These are phyloP conservation scores for Trachelus stipa DNA, from an alignment of 2,888 invertebrate species.

Conservation along the genomic window DNA sequence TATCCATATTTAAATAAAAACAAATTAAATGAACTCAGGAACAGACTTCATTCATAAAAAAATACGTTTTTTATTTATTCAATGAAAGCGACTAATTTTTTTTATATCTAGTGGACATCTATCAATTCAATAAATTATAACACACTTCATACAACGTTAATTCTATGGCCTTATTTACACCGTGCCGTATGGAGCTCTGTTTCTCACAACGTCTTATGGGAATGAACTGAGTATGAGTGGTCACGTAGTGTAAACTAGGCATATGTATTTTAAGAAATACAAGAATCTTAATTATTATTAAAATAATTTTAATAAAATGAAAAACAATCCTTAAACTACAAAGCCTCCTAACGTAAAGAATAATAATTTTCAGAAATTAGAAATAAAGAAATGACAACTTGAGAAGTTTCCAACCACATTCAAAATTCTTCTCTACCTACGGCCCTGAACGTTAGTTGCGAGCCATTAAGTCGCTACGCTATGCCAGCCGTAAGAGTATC, in stretches of 20 bases:
- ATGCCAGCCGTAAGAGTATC: conserved; percentile 45
- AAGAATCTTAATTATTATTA: not conserved
- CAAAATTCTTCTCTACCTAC: conserved; percentile 18
- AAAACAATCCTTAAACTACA: not conserved
- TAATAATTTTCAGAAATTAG: not conserved
- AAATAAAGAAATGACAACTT: not conserved
- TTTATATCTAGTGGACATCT: not conserved
- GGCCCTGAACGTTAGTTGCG: conserved; percentile 53
- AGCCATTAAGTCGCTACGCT: conserved; percentile 56
- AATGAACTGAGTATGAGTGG: too few relatives aligned
- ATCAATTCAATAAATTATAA: too few relatives aligned
- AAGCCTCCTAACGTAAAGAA: not conserved
- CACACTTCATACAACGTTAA: not conserved
- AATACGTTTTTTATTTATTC: not conserved
- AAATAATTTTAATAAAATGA: not conserved
- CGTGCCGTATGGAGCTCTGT: too few relatives aligned
- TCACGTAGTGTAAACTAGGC: too few relatives aligned
- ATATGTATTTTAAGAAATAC: not conserved
- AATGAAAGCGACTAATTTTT: not conserved
- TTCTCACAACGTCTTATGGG: too few relatives aligned
- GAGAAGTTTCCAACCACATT: not conserved
- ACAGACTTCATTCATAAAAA: not conserved
- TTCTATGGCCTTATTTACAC: not conserved
- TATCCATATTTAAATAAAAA: not conserved
- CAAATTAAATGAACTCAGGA: not conserved